Base-by-base conservation (phyloP, 35 echinoderm and acorn worm species). In the Lytechinus variegatus region DNA sequence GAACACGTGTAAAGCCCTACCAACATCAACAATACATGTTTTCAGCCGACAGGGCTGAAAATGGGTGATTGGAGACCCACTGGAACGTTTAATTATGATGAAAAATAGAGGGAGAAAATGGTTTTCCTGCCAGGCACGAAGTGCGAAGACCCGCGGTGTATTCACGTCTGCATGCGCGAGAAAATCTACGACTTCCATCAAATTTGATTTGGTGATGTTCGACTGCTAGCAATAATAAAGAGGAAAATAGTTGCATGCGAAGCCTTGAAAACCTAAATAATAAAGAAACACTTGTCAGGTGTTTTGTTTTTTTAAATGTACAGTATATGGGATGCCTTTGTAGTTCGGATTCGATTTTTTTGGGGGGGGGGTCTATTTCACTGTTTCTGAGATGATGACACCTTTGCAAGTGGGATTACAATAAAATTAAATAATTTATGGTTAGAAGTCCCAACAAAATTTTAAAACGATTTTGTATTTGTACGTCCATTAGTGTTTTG, bases 1-100 rank as follows among this genome's bases (percentile, higher is more conserved):
- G 52, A 90, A 90, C 88, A 90, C 88, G 52, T 90, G 88, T 90
- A 90, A 21, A 33, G 52, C 2, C 66, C 66, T 79, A 21, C 88
- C 88, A 90, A 90, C 88, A 54, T 90, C 28, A 90, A 90, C 88
- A 90, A 90, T 90, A 90, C 28, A 54, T 90, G 88, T 44, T 90
- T 90, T 90, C 88, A 52, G 11, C 88, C 88, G 13, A 90, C 66
- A 79, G 66, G 19, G 66, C 66, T 79, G 66, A 79, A 79, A 79
- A 79, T 16, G 66, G 66, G 66, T 79, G 66, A 79, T 24, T 79
- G 66, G 12, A 16, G n/a, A 79, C 19, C 19, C 14, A 79, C 66
- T 79, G 66, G 21, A 79, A 19, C 66, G 66, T 79, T 79, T 79
- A 79, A 79, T 79, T 79, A 79, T 79, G 66, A 79, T 79, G 66